A percentile compares a stretch with the other conserved stretches of the same genome.
Conservation (phyloP, 2,888 invertebrate genomes). For the Yponomeuta sedellus region DNA sequence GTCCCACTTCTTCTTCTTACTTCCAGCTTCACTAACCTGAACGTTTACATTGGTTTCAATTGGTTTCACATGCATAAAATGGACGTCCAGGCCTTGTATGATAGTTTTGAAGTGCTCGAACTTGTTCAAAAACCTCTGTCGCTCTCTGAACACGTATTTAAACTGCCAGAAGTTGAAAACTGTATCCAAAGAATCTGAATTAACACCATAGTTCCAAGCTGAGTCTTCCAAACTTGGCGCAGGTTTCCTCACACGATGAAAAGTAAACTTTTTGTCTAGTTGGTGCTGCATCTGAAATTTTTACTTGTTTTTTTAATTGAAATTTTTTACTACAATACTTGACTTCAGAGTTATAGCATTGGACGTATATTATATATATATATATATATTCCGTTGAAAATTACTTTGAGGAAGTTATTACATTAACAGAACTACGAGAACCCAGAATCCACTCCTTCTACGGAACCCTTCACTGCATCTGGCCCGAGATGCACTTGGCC, state of each 20-base stretch:
- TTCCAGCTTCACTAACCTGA: neutral
- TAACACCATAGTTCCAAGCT: constrained; percentile 88
- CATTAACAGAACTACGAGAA: too few species aligned
- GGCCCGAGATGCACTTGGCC: too few species aligned
- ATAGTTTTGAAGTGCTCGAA: constrained; percentile 85
- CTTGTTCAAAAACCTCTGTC: constrained; percentile 80
- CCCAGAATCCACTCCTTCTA: too few species aligned
- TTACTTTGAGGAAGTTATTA: too few species aligned
- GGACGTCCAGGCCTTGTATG: constrained; percentile 83
- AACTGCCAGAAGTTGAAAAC: constrained; percentile 86
- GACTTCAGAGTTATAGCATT: too few species aligned
- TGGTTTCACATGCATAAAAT: constrained; percentile 84
- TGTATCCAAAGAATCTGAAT: constrained; percentile 79
- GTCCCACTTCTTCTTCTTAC: too few species aligned
- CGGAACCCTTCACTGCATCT: too few species aligned
- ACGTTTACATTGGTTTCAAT: constrained; percentile 23
- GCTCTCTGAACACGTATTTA: constrained; percentile 78
- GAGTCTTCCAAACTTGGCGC: constrained; percentile 71
- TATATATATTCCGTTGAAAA: too few species aligned
- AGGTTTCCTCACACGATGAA: constrained; percentile 48
- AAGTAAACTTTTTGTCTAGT: constrained; percentile 70
- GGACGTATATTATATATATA: too few species aligned
- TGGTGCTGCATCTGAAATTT: constrained; percentile 73
- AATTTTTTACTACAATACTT: too few species aligned
- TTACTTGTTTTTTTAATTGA: too few species aligned